Conservation (phyloP, 2,888 invertebrate genomes). For the Ptychoptera contaminata region DNA sequence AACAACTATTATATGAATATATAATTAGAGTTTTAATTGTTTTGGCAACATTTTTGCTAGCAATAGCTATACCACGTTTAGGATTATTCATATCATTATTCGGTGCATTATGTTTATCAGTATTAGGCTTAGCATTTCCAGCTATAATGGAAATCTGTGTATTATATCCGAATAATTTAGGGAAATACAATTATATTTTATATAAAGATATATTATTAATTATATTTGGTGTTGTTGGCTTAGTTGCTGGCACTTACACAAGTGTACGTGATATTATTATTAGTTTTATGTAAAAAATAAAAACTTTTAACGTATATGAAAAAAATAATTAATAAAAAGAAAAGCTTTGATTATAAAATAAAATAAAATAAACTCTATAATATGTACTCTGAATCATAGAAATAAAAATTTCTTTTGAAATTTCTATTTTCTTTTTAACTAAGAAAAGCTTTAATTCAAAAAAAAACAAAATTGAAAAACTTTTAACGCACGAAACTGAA, state of each 20-base stretch:
- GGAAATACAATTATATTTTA: slow-evolving; percentile 29
- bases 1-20: slow-evolving; percentile 34
- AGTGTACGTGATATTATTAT: slow-evolving; percentile 41
- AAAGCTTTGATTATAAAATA: no score
- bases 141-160: slow-evolving; percentile 60
- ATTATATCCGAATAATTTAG: slow-evolving; percentile 44
- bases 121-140: slow-evolving; percentile 57
- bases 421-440: no score
- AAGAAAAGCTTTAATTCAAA: no score
- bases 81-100: slow-evolving; percentile 61
- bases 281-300: slow-evolving; percentile 2
- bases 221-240: slow-evolving; percentile 42
- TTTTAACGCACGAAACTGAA: no score
- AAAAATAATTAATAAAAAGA: no score
- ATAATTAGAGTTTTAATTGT: slow-evolving; percentile 36
- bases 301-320: no score
- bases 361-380: no score
- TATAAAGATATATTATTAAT: slow-evolving; percentile 40
- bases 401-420: no score
- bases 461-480: no score
- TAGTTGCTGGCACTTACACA: slow-evolving; percentile 50
- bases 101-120: slow-evolving; percentile 56
- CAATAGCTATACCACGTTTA: slow-evolving; percentile 50
- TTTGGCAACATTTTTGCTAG: slow-evolving; percentile 47
- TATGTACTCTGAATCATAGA: no score